Evolutionary conservation across 2,888 invertebrate species (phyloP).

Genomic region (Bugulina stolonifera): DNA sequence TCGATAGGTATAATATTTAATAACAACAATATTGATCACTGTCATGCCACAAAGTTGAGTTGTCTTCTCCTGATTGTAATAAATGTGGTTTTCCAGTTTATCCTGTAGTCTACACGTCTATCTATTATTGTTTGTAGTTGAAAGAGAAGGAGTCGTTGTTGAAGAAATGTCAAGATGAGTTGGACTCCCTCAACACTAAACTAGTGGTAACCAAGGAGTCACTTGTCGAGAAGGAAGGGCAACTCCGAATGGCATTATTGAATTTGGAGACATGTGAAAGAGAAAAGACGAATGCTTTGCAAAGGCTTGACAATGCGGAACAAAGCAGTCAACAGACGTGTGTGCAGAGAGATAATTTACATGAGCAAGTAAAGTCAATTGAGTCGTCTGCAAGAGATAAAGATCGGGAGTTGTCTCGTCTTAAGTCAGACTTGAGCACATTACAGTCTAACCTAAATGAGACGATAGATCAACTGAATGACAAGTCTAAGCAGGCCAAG

Average conservation of each 20-base stretch:
- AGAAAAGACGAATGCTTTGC: slow-evolving; percentile 43
- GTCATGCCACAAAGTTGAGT: too few relatives aligned
- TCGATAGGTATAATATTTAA: too few relatives aligned
- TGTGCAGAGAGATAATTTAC: slow-evolving; percentile 5
- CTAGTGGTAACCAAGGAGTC: slow-evolving; percentile 43
- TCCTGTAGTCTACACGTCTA: too few relatives aligned
- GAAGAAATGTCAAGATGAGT: slow-evolving; percentile 37
- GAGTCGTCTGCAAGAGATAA: slow-evolving; percentile 33
- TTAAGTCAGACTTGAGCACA: slow-evolving; percentile 45
- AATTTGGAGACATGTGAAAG: slow-evolving; percentile 47
- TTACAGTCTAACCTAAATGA: slow-evolving; percentile 50
- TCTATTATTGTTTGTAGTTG: slow-evolving; percentile 35
- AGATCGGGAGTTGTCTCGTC: slow-evolving; percentile 44
- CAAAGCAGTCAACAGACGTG: slow-evolving; percentile 3
- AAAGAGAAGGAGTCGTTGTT: slow-evolving; percentile 39
- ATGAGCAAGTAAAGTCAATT: slow-evolving; percentile 19
- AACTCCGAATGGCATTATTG: slow-evolving; percentile 44
- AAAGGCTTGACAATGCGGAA: slow-evolving; percentile 37
- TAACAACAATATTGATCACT: too few relatives aligned
- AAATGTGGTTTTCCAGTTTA: too few relatives aligned
- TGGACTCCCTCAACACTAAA: slow-evolving; percentile 39
- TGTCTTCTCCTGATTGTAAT: too few relatives aligned
- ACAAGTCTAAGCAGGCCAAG: slow-evolving; percentile 44
- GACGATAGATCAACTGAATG: slow-evolving; percentile 47
- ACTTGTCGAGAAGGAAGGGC: slow-evolving; percentile 47